phyloP scores from a whole-genome alignment of 2,113 vertebrate species.

The Tiliqua scincoides region DNA sequence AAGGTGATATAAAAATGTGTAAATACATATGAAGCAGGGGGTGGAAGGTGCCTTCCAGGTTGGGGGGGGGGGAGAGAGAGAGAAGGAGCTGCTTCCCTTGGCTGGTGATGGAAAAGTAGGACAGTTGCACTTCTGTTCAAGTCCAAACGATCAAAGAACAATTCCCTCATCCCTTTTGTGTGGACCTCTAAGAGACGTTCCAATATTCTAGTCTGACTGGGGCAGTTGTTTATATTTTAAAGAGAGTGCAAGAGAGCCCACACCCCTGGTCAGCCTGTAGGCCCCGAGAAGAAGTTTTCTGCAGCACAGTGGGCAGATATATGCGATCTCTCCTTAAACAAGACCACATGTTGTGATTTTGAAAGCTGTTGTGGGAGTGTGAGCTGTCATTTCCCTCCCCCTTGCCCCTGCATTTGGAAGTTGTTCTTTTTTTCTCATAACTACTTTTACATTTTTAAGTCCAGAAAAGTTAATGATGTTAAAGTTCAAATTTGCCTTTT shows the following conservation, averaged over 20 bases:
- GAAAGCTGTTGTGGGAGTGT: neutral
- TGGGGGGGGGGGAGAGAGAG: too few species aligned
- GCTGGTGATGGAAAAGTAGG: neutral
- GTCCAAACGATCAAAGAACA: neutral
- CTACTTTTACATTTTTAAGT: neutral
- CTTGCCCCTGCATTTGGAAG: neutral
- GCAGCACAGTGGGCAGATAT: neutral
- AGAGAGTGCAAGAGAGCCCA: neutral
- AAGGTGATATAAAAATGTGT: too few species aligned
- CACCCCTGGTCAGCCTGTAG: neutral
- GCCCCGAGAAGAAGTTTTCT: too few species aligned
- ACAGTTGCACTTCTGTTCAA: neutral
- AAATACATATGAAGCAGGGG: neutral
- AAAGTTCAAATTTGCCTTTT: neutral
- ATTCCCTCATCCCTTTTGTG: neutral
- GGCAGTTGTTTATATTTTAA: neutral
- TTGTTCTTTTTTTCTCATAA: neutral
- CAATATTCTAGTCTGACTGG: neutral
- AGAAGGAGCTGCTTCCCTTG: neutral
- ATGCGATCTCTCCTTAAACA: neutral
- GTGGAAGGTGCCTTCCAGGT: neutral
- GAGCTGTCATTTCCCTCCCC: neutral
- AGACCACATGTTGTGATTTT: neutral
- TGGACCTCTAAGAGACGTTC: neutral
- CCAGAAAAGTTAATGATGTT: neutral